Conservation (phyloP, 2,113 vertebrate genomes). For the Paramormyrops kingsleyae region DNA sequence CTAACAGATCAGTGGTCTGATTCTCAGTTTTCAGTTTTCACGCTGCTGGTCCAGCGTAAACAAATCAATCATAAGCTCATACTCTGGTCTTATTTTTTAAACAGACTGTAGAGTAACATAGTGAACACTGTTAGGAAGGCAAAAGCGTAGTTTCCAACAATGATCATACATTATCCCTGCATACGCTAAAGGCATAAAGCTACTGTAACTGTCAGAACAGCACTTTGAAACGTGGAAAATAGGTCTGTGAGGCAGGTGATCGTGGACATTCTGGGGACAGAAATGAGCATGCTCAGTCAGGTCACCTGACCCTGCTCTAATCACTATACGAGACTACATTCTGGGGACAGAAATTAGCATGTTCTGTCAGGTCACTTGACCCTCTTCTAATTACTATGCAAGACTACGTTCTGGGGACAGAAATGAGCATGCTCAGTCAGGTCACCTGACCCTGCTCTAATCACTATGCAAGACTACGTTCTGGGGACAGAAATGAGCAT, state of each 20-base stretch:
- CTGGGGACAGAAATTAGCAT: neutral
- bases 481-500: neutral
- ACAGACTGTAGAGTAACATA: neutral
- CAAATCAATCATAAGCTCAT: neutral
- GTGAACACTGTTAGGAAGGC: neutral
- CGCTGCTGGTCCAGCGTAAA: neutral
- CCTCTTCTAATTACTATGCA: too few relatives aligned
- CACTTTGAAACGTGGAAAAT: neutral
- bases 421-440: neutral
- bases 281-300: neutral
- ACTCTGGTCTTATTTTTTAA: neutral
- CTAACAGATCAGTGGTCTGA: neutral
- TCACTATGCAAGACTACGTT: neutral
- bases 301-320: neutral
- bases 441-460: neutral
- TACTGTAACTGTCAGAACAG: neutral
- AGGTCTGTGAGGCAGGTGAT: neutral
- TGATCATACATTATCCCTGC: neutral
- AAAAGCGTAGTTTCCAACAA: neutral
- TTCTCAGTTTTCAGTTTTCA: neutral
- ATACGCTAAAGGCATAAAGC: neutral
- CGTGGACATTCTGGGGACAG: neutral
- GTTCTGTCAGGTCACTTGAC: neutral
- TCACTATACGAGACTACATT: neutral
- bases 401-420: neutral